These are phyloP conservation scores for Crotalus adamanteus DNA, from an alignment of 2,797 vertebrate species.

Conservation along the genomic window DNA sequence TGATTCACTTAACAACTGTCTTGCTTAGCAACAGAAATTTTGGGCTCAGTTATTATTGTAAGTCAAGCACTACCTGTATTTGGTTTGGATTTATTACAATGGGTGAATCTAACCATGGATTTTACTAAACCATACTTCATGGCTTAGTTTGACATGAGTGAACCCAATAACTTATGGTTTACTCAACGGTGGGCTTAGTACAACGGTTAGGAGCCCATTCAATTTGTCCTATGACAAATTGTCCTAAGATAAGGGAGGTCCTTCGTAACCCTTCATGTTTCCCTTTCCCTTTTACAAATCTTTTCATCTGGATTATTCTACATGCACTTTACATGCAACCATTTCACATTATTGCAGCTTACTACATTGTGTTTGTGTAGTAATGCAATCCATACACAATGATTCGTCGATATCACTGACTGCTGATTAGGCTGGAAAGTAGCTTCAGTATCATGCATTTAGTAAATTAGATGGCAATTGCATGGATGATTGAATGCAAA, in stretches of 20 bases:
- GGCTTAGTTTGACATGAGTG: too few species aligned
- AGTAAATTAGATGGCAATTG: conserved; percentile 11
- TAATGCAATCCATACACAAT: not conserved
- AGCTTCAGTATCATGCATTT: not conserved
- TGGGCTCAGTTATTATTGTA: too few species aligned
- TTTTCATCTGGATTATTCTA: not conserved
- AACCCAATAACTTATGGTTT: not conserved
- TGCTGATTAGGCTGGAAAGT: conserved; percentile 4
- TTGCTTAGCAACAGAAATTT: too few species aligned
- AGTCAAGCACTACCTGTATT: too few species aligned
- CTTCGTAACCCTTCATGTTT: not conserved
- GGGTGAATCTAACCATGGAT: too few species aligned
- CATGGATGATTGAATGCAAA: conserved; percentile 10
- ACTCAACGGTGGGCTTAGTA: not conserved
- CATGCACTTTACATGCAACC: not conserved
- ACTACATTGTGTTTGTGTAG: not conserved
- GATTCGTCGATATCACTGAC: not conserved
- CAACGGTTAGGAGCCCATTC: not conserved
- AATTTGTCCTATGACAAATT: not conserved
- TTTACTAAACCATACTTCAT: too few species aligned
- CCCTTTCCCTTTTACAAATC: not conserved
- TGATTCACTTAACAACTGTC: too few species aligned
- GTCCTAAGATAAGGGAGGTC: not conserved
- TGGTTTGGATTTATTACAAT: too few species aligned
- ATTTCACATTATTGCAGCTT: not conserved